Evolutionary conservation across 2,888 invertebrate genomes (phyloP).

Genomic region (Cremastinae sp.): DNA sequence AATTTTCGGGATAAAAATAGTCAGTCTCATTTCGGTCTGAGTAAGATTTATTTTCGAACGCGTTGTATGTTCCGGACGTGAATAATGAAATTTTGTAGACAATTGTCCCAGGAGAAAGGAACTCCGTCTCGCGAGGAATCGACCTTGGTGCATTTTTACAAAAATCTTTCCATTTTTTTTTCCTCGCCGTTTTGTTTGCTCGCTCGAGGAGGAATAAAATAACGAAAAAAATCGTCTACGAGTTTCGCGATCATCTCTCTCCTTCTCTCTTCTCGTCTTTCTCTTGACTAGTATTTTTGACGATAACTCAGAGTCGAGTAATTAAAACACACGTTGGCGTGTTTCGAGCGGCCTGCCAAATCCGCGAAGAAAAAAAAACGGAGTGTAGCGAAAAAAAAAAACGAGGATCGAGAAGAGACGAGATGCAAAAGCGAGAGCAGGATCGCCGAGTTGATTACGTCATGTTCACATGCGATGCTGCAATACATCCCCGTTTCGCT

Average conservation of each 20-base stretch:
- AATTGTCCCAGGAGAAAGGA: constrained; percentile 28
- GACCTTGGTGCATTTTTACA: constrained; percentile 42
- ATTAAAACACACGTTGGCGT: constrained; percentile 47
- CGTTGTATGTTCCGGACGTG: constrained; percentile 13
- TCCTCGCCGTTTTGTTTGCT: constrained; percentile 24
- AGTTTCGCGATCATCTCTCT: background rate
- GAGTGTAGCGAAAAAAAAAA: constrained; percentile 22
- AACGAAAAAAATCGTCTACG: constrained; percentile 31
- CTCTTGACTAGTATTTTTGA: background rate
- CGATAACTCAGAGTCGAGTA: constrained; percentile 16
- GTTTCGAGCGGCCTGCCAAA: constrained; percentile 28
- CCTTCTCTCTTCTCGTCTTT: background rate
- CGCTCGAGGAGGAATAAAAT: constrained; percentile 25
- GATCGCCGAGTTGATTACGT: constrained; percentile 43
- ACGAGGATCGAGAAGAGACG: constrained; percentile 12
- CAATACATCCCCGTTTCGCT: constrained; percentile 29
- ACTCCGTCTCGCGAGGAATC: constrained; percentile 16
- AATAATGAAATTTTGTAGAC: constrained; percentile 12
- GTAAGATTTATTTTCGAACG: no score
- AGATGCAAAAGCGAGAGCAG: constrained; percentile 23
- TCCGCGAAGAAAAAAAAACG: constrained; percentile 35
- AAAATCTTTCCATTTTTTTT: constrained; percentile 28
- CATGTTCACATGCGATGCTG: constrained; percentile 33
- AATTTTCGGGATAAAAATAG: no score
- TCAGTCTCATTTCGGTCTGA: no score